Percentiles rank a stretch among this genome's conserved stretches.
Conservation (phyloP, 2,113 vertebrate species). For the Telmatochromis sp. region DNA sequence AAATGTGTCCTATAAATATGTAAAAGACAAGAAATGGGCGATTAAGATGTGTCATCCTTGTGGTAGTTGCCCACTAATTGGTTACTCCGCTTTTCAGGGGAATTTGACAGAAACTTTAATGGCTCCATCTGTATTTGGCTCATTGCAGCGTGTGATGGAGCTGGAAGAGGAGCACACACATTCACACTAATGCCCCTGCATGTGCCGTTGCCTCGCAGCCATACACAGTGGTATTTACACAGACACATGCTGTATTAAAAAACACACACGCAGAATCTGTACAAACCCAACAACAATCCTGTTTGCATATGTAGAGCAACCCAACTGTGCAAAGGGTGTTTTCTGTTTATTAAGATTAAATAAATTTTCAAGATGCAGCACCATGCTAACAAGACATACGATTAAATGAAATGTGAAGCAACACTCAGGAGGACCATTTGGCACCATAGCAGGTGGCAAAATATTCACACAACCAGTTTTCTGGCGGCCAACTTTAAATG, state of each 20-base stretch:
- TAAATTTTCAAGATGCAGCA: not conserved
- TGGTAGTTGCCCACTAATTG: not conserved
- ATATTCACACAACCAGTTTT: not conserved
- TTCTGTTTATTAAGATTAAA: not conserved
- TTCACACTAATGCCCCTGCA: not conserved
- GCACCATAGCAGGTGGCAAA: not conserved
- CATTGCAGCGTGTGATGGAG: not conserved
- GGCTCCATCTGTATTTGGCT: not conserved
- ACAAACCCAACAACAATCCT: not conserved
- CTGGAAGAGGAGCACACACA: not conserved
- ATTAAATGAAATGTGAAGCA: not conserved
- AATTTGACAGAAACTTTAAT: not conserved
- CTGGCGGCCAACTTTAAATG: not conserved
- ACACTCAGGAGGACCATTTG: not conserved
- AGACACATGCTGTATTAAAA: not conserved
- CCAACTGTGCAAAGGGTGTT: not conserved
- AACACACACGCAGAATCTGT: not conserved
- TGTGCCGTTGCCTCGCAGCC: not conserved
- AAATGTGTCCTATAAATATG: not conserved
- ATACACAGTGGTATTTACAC: not conserved
- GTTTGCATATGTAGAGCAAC: not conserved
- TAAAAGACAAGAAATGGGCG: not conserved
- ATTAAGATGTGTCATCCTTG: not conserved
- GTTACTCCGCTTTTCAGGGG: not conserved
- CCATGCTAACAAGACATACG: not conserved